Evolutionary conservation across 2,888 invertebrate species (phyloP).

Genomic region (Amiota communis): DNA sequence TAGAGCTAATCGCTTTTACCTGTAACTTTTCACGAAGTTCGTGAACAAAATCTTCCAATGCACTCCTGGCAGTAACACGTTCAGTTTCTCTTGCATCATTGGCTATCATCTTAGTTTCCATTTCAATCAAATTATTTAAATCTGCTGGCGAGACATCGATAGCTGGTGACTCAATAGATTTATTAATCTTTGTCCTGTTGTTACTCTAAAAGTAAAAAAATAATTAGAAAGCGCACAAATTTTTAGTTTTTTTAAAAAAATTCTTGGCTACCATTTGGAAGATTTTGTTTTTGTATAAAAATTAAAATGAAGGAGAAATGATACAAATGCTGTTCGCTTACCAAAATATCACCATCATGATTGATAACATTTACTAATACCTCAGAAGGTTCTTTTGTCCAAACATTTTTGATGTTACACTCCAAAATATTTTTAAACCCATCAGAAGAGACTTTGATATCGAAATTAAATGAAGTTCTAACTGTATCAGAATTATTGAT

Average conservation of each 20-base stretch:
- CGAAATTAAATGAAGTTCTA: too few species aligned
- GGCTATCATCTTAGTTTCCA: slow-evolving; percentile 87
- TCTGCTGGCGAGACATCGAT: slow-evolving; percentile 82
- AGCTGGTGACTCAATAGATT: slow-evolving; percentile 86
- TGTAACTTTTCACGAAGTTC: slow-evolving; percentile 92
- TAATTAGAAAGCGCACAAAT: too few species aligned
- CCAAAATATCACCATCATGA: slow-evolving; percentile 90
- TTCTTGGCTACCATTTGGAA: too few species aligned
- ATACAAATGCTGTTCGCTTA: slow-evolving; percentile 54
- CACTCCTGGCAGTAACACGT: slow-evolving; percentile 95
- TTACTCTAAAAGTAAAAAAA: slow-evolving; percentile 69
- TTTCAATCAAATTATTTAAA: slow-evolving; percentile 83
- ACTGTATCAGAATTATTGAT: slow-evolving; percentile 90
- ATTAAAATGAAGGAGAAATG: too few species aligned
- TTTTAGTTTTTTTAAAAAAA: too few species aligned
- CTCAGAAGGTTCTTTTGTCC: slow-evolving; percentile 90
- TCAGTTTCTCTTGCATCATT: slow-evolving; percentile 95
- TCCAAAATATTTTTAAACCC: too few species aligned
- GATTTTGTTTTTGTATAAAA: too few species aligned
- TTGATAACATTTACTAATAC: slow-evolving; percentile 97
- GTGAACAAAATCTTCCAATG: slow-evolving; percentile 98
- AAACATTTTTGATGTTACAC: slow-evolving; percentile 89
- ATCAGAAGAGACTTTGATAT: too few species aligned
- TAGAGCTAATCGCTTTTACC: slow-evolving; percentile 46
- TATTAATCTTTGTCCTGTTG: slow-evolving; percentile 86